A percentile compares a stretch with the other conserved stretches of the same genome.
phyloP scores from a whole-genome alignment of 53 echinoderm and acorn worm species.

The Echinarachnius parma region DNA sequence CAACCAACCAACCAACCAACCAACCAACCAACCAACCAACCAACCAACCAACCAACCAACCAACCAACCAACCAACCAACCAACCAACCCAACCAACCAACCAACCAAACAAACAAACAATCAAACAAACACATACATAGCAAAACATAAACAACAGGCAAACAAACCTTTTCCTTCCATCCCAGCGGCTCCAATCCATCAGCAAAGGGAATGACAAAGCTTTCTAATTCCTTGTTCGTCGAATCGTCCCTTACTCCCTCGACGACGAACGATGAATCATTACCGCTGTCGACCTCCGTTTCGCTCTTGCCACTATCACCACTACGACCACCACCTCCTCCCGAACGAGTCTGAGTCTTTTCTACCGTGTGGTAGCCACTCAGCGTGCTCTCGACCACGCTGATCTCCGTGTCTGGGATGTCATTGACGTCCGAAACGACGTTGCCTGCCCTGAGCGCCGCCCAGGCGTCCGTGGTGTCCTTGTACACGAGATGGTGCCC shows the following conservation, averaged over 20 bases:
- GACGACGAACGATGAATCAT: background rate
- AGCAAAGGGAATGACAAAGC: constrained; percentile 28
- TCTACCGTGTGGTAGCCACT: constrained; percentile 79
- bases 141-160: too few species aligned
- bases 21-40: too few species aligned
- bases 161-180: constrained; percentile 48
- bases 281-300: constrained; percentile 33
- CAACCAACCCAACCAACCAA: too few species aligned
- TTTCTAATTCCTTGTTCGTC: background rate
- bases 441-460: constrained; percentile 67
- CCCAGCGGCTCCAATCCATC: constrained; percentile 23
- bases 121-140: too few species aligned
- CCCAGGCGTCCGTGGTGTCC: constrained; percentile 90
- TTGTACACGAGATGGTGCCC: constrained; percentile 64
- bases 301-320: constrained; percentile 6
- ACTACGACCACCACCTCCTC: background rate
- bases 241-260: constrained; percentile 3
- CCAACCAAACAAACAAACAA: too few species aligned
- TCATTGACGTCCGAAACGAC: constrained; percentile 44
- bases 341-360: constrained; percentile 25
- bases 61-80: too few species aligned
- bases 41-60: too few species aligned
- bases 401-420: constrained; percentile 70
- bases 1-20: too few species aligned
- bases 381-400: constrained; percentile 72